These are phyloP conservation scores for Hassar affinis DNA, from an alignment of 2,113 vertebrate genomes.

Conservation along the genomic window DNA sequence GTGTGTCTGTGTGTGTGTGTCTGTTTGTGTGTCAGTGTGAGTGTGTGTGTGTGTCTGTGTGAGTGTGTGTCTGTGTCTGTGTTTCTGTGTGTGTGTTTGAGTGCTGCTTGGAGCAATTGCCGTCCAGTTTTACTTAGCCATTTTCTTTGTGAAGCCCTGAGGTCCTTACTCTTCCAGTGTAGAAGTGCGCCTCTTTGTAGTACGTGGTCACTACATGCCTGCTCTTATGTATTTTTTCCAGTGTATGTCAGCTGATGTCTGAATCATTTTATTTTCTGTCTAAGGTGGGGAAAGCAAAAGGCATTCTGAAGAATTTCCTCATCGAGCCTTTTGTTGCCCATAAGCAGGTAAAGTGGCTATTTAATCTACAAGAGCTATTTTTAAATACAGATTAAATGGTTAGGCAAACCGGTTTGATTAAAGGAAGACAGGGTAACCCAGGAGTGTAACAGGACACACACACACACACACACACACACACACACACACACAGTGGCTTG, in stretches of 20 bases:
- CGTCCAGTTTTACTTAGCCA: not conserved
- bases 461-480: not conserved
- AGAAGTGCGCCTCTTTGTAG: not conserved
- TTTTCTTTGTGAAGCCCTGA: constrained; percentile 2
- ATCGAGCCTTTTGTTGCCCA: constrained; percentile 95
- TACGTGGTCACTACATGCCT: not conserved
- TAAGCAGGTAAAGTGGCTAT: constrained; percentile 78
- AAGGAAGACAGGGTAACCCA: not conserved
- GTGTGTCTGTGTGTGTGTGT: not conserved
- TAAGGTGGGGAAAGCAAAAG: constrained; percentile 91
- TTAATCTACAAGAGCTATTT: not conserved
- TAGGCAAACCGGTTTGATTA: not conserved
- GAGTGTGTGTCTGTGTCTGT: not conserved
- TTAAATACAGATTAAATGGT: too few relatives aligned
- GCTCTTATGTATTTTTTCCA: not conserved
- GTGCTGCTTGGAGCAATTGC: not conserved
- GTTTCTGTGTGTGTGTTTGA: not conserved
- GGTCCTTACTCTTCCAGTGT: constrained; percentile 5
- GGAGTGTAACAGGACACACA: not conserved
- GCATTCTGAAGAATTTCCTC: constrained; percentile 94
- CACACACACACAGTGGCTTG: not conserved
- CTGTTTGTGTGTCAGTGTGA: not conserved
- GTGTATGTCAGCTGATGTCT: not conserved
- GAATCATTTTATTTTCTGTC: not conserved
- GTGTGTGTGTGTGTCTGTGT: not conserved